Conservation (phyloP, 1,140 invertebrate species). For the Plectus sambesii region DNA sequence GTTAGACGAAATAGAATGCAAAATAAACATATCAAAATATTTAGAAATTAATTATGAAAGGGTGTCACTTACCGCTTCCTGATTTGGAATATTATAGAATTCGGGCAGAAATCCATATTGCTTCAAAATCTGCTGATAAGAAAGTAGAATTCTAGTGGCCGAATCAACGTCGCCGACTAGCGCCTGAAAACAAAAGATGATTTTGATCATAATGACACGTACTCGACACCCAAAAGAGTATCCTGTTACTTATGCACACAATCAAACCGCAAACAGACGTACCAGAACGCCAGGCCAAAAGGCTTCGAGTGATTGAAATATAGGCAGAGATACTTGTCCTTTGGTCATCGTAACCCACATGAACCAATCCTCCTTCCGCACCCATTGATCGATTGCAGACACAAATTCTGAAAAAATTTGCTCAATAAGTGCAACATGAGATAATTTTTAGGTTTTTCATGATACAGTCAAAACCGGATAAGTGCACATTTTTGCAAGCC, state of each 20-base stretch:
- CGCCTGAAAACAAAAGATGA: conserved; percentile 49
- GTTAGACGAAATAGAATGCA: no score
- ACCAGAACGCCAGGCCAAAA: conserved; percentile 95
- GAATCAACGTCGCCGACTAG: conserved; percentile 65
- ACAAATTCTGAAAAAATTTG: conserved; percentile 55
- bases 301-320: conserved; percentile 94
- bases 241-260: no score
- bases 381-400: conserved; percentile 67
- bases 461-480: no score
- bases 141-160: conserved; percentile 80
- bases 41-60: conserved; percentile 11
- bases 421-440: no score
- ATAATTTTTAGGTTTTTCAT: no score
- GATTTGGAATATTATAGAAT: conserved; percentile 72
- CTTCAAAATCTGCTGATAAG: conserved; percentile 81
- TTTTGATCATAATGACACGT: no score
- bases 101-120: conserved; percentile 88
- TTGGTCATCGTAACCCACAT: conserved; percentile 91
- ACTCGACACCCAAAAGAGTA: no score
- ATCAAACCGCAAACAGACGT: conserved; percentile 24
- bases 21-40: no score
- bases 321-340: conserved; percentile 82
- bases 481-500: no score
- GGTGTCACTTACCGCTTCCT: conserved; percentile 26
- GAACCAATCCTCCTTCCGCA: conserved; percentile 86